A percentile compares a stretch with the other conserved stretches of the same genome.
Conservation (phyloP, 2,797 vertebrate genomes). For the Dallia pectoralis region DNA sequence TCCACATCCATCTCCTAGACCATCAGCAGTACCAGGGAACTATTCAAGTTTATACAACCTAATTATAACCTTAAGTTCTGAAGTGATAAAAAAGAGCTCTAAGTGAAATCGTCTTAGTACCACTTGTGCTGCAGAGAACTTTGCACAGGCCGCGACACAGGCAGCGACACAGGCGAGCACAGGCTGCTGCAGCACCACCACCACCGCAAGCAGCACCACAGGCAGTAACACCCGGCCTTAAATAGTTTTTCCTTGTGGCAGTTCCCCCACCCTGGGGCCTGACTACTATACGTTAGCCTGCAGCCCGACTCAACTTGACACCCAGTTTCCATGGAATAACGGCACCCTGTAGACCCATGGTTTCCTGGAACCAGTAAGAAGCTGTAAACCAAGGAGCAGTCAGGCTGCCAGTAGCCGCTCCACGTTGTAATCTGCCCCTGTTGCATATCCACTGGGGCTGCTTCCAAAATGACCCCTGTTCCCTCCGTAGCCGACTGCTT, state of each 20-base stretch:
- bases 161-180: too few relatives aligned
- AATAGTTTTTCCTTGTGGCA: not conserved
- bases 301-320: slow-evolving; percentile 14
- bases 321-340: slow-evolving; percentile 21
- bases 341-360: slow-evolving; percentile 11
- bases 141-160: not conserved
- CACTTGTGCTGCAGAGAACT: not conserved
- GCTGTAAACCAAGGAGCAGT: slow-evolving; percentile 23
- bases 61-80: too few relatives aligned
- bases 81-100: too few relatives aligned
- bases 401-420: slow-evolving; percentile 7
- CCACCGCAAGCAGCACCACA: too few relatives aligned
- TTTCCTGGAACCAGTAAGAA: slow-evolving; percentile 23
- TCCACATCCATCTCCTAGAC: too few relatives aligned
- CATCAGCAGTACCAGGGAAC: too few relatives aligned
- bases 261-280: not conserved
- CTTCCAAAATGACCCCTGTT: not conserved
- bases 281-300: not conserved
- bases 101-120: too few relatives aligned
- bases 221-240: not conserved
- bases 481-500: not conserved
- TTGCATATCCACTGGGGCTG: not conserved
- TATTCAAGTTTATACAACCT: too few relatives aligned
- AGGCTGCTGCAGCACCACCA: too few relatives aligned
- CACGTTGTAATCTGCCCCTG: not conserved